Evolutionary conservation across 1,140 invertebrate genomes (phyloP).

Genomic region (Diabrotica virgifera): DNA sequence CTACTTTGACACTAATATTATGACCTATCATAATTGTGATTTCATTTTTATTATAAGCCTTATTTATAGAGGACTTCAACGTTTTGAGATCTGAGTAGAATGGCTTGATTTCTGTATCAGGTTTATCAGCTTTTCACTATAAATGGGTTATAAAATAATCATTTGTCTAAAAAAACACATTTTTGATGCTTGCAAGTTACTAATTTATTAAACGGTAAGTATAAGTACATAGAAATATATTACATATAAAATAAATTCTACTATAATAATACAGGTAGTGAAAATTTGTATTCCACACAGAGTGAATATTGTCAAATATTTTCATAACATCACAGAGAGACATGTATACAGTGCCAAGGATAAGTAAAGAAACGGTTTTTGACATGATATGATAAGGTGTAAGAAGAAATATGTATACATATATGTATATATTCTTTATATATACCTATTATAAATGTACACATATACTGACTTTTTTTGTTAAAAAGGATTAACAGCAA

Average conservation of each 20-base stretch:
- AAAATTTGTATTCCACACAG: conserved; percentile 17
- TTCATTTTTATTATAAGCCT: too few relatives aligned
- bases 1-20: too few relatives aligned
- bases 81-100: too few relatives aligned
- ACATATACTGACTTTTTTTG: too few relatives aligned
- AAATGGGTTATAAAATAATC: too few relatives aligned
- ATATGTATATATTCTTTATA: not conserved
- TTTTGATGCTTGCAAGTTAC: conserved; percentile 21
- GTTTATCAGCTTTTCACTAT: too few relatives aligned
- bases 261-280: conserved; percentile 12
- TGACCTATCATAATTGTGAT: too few relatives aligned
- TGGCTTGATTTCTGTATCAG: too few relatives aligned
- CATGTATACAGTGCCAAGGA: not conserved
- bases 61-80: too few relatives aligned
- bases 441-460: too few relatives aligned
- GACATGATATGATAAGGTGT: not conserved
- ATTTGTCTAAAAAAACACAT: conserved; percentile 1
- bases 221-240: conserved; percentile 25
- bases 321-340: conserved; percentile 23
- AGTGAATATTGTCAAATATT: conserved; percentile 21
- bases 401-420: not conserved
- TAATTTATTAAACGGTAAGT: conserved; percentile 20
- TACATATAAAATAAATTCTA: conserved; percentile 23
- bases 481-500: too few relatives aligned
- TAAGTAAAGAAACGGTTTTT: not conserved